Conservation (phyloP, 2,888 invertebrate genomes). For the Bombyx huttoni region DNA sequence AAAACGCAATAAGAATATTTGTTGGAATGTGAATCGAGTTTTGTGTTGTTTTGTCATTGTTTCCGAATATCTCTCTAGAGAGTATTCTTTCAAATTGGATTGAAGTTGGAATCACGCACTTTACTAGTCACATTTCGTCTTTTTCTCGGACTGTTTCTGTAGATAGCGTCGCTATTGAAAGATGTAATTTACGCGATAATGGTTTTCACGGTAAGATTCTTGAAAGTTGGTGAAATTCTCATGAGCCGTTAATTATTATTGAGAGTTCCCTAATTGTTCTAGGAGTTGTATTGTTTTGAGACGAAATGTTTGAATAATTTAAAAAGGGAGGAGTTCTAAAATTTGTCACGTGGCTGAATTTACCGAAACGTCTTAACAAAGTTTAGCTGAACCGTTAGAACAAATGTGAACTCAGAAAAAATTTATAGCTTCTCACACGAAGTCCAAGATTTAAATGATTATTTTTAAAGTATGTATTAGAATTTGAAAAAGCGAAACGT, state of each 20-base stretch:
- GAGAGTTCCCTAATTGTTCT: conserved; percentile 42
- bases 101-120: conserved; percentile 54
- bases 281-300: conserved; percentile 33
- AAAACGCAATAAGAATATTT: conserved; percentile 5
- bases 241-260: conserved; percentile 35
- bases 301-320: conserved; percentile 45
- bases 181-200: neutral
- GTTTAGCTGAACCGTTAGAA: neutral
- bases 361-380: conserved; percentile 9
- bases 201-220: conserved; percentile 6
- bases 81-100: conserved; percentile 65
- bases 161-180: conserved; percentile 5
- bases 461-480: no score
- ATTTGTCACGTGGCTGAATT: conserved; percentile 37
- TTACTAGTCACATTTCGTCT: conserved; percentile 22
- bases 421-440: no score
- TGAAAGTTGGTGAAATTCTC: conserved; percentile 17
- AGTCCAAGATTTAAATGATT: no score
- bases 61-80: conserved; percentile 57
- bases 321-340: conserved; percentile 33
- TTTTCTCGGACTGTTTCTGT: conserved; percentile 16
- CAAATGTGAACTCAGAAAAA: no score
- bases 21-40: conserved; percentile 26
- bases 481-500: conserved; percentile 6
- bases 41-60: conserved; percentile 58